Evolutionary conservation across 2,888 invertebrate genomes (phyloP).

Genomic region (Athalia rosae): DNA sequence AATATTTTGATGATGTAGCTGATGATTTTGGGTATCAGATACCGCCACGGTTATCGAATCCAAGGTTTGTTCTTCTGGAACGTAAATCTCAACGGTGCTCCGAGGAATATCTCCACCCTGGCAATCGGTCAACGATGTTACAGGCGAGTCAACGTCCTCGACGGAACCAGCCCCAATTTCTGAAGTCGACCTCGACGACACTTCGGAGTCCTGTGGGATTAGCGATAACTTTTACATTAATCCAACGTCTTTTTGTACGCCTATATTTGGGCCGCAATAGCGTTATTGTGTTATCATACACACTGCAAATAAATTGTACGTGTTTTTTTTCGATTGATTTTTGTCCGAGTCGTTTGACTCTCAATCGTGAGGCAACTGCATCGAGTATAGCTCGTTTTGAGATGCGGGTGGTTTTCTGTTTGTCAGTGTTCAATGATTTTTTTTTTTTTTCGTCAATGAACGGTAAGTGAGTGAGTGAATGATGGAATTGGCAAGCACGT

Average conservation of each 20-base stretch:
- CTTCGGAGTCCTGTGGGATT: slow-evolving; percentile 27
- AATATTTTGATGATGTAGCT: background rate
- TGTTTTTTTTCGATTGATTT: no score
- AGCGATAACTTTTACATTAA: slow-evolving; percentile 18
- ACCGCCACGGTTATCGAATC: background rate
- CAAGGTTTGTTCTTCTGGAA: slow-evolving; percentile 16
- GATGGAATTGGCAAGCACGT: no score
- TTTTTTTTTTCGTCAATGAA: no score
- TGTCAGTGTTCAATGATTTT: no score
- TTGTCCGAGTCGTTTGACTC: no score
- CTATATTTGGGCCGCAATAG: background rate
- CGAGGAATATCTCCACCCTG: background rate
- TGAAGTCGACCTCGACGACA: slow-evolving; percentile 9
- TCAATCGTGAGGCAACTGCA: no score
- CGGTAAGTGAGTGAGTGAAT: no score
- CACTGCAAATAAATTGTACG: no score
- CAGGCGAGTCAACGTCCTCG: slow-evolving; percentile 5
- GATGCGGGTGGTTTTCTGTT: no score
- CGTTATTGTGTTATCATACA: no score
- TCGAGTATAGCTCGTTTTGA: no score
- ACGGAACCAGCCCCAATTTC: background rate
- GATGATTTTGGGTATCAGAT: slow-evolving; percentile 6
- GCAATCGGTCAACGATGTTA: background rate
- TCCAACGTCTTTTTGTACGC: background rate
- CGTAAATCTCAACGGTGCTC: background rate